Conservation (phyloP, 1,140 invertebrate species). For the Gryon sp. region DNA sequence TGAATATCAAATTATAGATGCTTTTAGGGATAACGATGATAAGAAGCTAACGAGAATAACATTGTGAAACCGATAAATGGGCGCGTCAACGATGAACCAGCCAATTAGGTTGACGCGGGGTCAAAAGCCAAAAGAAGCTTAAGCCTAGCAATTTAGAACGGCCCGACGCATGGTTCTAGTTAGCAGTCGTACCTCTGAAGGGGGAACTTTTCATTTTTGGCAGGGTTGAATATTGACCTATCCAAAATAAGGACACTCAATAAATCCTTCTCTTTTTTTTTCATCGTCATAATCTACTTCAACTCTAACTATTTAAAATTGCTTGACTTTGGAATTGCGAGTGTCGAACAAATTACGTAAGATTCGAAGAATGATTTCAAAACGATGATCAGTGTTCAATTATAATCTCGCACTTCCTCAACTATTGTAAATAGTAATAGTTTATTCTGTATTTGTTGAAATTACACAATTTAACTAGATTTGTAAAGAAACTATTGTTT, state of each 20-base stretch:
- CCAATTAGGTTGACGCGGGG: conserved; percentile 61
- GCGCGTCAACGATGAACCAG: conserved; percentile 50
- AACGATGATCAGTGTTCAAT: neutral
- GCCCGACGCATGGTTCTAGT: conserved; percentile 47
- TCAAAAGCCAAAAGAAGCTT: conserved; percentile 63
- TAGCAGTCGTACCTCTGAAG: conserved; percentile 73
- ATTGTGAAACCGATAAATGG: conserved; percentile 42
- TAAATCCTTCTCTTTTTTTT: conserved; percentile 36
- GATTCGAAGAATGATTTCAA: neutral
- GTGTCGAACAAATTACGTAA: too few species aligned
- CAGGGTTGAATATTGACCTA: conserved; percentile 75
- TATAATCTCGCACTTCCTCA: conserved; percentile 29
- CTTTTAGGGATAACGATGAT: conserved; percentile 15
- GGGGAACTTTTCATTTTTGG: conserved; percentile 76
- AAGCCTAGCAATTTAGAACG: conserved; percentile 62
- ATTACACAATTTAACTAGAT: neutral
- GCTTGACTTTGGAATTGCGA: conserved; percentile 23
- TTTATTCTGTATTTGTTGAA: too few species aligned
- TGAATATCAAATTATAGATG: conserved; percentile 10
- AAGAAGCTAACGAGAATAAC: conserved; percentile 37
- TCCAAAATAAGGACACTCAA: conserved; percentile 72
- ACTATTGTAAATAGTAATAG: neutral
- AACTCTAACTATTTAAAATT: conserved; percentile 10
- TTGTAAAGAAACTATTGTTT: neutral
- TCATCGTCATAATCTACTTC: neutral